A percentile compares a stretch with the other conserved stretches of the same genome.
These are phyloP conservation scores for Drosophila ercepeae DNA, from an alignment of 1,140 invertebrate genomes.

Conservation along the genomic window DNA sequence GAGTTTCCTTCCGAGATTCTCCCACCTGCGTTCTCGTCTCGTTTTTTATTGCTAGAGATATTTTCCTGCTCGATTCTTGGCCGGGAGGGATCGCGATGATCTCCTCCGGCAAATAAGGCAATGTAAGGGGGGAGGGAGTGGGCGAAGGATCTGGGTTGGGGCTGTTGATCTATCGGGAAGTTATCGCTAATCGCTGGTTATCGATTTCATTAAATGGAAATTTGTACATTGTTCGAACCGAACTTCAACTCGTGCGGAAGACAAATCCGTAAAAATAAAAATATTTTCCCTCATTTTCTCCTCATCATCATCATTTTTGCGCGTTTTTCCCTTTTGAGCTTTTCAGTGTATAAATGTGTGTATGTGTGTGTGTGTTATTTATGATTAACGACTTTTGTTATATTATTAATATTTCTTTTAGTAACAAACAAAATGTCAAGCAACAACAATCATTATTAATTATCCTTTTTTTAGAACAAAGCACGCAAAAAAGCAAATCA, in stretches of 20 bases:
- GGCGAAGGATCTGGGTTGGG: background rate
- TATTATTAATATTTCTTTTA: slow-evolving; percentile 25
- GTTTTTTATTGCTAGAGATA: background rate
- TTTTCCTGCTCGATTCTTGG: background rate
- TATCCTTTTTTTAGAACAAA: slow-evolving; percentile 6
- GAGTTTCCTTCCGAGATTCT: slow-evolving; percentile 1
- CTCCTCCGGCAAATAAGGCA: slow-evolving; percentile 2
- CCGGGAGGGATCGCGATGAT: background rate
- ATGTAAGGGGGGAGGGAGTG: background rate
- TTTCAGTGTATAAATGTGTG: slow-evolving; percentile 21
- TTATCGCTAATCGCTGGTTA: slow-evolving; percentile 23
- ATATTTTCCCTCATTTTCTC: slow-evolving; percentile 12
- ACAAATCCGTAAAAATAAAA: slow-evolving; percentile 41
- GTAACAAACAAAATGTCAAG: slow-evolving; percentile 56
- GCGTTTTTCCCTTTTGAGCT: slow-evolving; percentile 46
- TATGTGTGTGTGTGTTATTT: slow-evolving; percentile 18
- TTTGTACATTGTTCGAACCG: slow-evolving; percentile 42
- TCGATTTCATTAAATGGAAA: slow-evolving; percentile 32
- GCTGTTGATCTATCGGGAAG: background rate
- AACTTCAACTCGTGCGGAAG: slow-evolving; percentile 41
- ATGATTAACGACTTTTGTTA: slow-evolving; percentile 48
- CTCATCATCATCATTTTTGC: slow-evolving; percentile 15
- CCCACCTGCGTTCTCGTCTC: background rate
- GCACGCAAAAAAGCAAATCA: slow-evolving; percentile 13
- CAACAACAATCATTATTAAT: slow-evolving; percentile 43